Evolutionary conservation across 1,140 invertebrate species (phyloP).

Genomic region (Drosophila melanica): DNA sequence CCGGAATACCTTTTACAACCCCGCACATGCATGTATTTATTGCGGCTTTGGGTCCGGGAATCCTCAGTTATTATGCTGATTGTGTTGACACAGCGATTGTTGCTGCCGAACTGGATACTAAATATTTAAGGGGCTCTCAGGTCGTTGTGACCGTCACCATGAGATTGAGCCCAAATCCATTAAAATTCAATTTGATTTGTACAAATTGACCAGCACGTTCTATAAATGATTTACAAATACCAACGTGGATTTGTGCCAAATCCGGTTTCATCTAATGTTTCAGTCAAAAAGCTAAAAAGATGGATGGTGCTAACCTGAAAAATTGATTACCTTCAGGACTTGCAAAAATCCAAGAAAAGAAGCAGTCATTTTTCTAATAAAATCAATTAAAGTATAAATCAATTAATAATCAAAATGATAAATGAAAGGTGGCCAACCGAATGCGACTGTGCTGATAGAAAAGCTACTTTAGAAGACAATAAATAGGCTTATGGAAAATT

Average conservation of each 20-base stretch:
- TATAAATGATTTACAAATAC: constrained; percentile 21
- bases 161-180: constrained; percentile 46
- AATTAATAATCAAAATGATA: no score
- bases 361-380: no score
- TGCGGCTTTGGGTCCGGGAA: constrained; percentile 39
- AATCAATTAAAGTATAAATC: no score
- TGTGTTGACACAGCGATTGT: constrained; percentile 69
- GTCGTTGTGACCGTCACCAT: constrained; percentile 43
- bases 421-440: no score
- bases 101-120: constrained; percentile 57
- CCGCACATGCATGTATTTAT: constrained; percentile 72
- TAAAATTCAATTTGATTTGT: constrained; percentile 59
- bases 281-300: not conserved
- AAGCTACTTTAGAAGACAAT: not conserved
- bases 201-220: constrained; percentile 46
- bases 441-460: no score
- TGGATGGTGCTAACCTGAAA: constrained; percentile 30
- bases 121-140: constrained; percentile 64
- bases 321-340: constrained; percentile 38
- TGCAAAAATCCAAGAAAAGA: no score
- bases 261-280: constrained; percentile 9
- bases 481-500: not conserved
- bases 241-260: constrained; percentile 2
- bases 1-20: constrained; percentile 22
- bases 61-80: constrained; percentile 74